Evolutionary conservation across 2,888 invertebrate species (phyloP).

Genomic region (Bibio marci): DNA sequence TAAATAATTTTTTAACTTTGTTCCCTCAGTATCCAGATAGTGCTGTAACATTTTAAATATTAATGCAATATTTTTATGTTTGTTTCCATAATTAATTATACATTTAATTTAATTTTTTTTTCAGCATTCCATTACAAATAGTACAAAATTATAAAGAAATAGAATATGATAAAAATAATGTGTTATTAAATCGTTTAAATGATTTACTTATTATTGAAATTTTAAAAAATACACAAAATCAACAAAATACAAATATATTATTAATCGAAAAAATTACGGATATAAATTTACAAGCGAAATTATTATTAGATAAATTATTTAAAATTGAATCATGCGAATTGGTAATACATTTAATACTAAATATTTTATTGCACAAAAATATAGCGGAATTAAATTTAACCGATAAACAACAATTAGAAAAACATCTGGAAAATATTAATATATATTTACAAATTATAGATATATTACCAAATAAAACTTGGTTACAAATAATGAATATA

Average conservation of each 20-base stretch:
- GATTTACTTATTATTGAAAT: too few species aligned
- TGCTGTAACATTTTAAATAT: too few species aligned
- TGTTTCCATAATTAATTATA: too few species aligned
- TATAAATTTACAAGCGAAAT: slow-evolving; percentile 16
- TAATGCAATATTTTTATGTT: too few species aligned
- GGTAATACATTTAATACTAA: slow-evolving; percentile 24
- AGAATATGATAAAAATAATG: too few species aligned
- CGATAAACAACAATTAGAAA: slow-evolving; percentile 27
- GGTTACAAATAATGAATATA: slow-evolving; percentile 39
- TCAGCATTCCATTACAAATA: neutral
- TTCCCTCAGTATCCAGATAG: too few species aligned
- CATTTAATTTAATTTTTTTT: neutral
- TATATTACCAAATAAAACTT: slow-evolving; percentile 32
- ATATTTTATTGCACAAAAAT: slow-evolving; percentile 32
- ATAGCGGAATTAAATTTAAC: slow-evolving; percentile 23
- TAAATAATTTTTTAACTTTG: too few species aligned
- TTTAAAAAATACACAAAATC: too few species aligned
- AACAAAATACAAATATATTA: slow-evolving; percentile 12
- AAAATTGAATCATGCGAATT: slow-evolving; percentile 10
- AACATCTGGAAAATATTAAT: slow-evolving; percentile 42
- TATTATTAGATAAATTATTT: slow-evolving; percentile 20
- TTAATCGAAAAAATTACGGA: slow-evolving; percentile 18
- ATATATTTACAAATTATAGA: slow-evolving; percentile 43
- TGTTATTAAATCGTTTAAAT: too few species aligned
- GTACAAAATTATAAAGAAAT: neutral